Evolutionary conservation across 2,888 invertebrate species (phyloP), one percentile per base, ranked within the genome.

Genomic region (Scaptomyza tumidula): DNA sequence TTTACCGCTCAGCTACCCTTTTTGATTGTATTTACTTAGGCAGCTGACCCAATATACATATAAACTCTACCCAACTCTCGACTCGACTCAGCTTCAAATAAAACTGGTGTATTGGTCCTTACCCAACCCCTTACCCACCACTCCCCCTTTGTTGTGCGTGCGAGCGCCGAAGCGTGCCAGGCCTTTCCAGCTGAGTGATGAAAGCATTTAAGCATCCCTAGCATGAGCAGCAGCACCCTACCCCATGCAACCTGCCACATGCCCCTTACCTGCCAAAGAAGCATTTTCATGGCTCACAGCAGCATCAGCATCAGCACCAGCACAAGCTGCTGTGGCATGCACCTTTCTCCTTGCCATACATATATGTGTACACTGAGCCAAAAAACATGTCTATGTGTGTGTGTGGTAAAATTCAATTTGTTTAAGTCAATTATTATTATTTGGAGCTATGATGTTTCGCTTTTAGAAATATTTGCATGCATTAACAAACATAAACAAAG

Each of bases 131-230:
- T 14, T 27, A 1, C 33, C 29, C 31, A 24, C 3, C 5, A 3
- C 10, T 11, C 11, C 14, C 11, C 14, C 6, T n/a, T 11, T 54
- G 67, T 37, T 60, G 72, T 82, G 88, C 89, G 86, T 87, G 89
- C 65, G 66, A 71, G 48, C 75, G 78, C 52, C 59, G 88, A 75
- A 78, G 82, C 88, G 88, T 89, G 89, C 75, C 71, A 46, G 67
- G 57, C 86, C 86, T 76, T 84, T 84, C 84, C 84, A 83, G 88
- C 71, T 84, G 87, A 84, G 84, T 86, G 84, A 84, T 84, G 89
- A 84, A 84, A 84, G 86, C 84, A 89, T 89, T 84, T 84, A 85
- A 79, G 79, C 86, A 81, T 72, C 57, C 41, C 41, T 16, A 41
- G 39, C 44, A 44, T 6, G 16, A 16, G 6, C 14, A 48, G 11